Evolutionary conservation across 2,113 vertebrate species (phyloP).

Genomic region (Glaucidium brasilianum): DNA sequence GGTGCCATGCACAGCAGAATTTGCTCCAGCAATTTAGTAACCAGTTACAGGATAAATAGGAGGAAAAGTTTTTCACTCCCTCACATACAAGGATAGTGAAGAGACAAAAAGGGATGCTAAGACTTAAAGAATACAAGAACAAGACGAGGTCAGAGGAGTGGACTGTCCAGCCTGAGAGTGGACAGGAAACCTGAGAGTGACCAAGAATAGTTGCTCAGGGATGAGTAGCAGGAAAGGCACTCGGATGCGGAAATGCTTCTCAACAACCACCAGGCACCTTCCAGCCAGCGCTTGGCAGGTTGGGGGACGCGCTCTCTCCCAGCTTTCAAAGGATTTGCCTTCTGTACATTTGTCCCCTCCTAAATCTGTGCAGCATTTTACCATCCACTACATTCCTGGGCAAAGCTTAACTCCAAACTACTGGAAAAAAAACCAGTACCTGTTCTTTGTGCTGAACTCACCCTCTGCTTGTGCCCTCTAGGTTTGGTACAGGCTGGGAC

Average conservation of each 20-base stretch:
- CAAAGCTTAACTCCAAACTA: neutral
- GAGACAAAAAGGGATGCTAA: neutral
- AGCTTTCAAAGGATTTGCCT: neutral
- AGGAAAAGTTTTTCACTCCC: neutral
- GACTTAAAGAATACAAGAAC: neutral
- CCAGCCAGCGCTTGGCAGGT: neutral
- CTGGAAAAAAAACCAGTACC: neutral
- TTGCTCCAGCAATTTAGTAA: neutral
- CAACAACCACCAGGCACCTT: neutral
- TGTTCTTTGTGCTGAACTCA: neutral
- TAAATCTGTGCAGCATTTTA: neutral
- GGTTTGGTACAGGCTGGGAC: neutral
- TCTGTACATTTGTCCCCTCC: neutral
- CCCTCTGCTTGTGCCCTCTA: neutral
- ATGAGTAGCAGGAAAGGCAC: neutral
- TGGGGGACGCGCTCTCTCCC: fast-evolving
- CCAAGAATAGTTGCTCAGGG: neutral
- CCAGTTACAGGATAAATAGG: neutral
- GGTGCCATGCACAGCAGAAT: neutral
- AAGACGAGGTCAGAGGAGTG: neutral
- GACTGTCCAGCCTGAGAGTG: neutral
- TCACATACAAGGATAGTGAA: neutral
- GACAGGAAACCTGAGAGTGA: neutral
- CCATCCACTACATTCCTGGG: neutral
- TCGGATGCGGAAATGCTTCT: neutral